Conservation (phyloP, 2,888 invertebrate species). For the Hetaerina titia region DNA sequence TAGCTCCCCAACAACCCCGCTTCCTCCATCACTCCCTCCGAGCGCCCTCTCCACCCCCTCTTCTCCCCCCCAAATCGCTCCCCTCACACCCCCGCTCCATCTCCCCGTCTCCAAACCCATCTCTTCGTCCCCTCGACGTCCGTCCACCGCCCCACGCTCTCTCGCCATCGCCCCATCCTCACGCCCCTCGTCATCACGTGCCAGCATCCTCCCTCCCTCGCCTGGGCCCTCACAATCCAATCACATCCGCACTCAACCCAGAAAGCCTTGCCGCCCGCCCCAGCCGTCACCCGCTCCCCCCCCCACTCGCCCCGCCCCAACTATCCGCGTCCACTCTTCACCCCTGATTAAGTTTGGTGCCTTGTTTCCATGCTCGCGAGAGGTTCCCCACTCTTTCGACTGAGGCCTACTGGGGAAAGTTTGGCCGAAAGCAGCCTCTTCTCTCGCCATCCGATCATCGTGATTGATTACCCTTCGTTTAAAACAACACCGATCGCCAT, state of each 20-base stretch:
- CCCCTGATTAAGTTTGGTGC: slow-evolving; percentile 49
- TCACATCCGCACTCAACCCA: background rate
- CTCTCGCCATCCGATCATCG: background rate
- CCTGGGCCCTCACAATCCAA: background rate
- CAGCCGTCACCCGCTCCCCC: background rate
- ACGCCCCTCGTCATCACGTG: background rate
- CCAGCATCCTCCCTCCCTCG: background rate
- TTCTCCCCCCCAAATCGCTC: background rate
- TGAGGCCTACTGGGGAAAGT: background rate
- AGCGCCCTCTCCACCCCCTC: background rate
- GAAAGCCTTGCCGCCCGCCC: background rate
- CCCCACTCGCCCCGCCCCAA: background rate
- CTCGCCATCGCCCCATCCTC: background rate
- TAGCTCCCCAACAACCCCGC: background rate
- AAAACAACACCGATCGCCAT: background rate
- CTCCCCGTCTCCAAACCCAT: background rate
- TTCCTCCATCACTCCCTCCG: slow-evolving; percentile 4
- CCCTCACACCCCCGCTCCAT: background rate
- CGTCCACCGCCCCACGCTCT: background rate
- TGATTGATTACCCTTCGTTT: slow-evolving; percentile 6
- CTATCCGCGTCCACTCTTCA: background rate
- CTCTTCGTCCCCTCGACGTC: background rate
- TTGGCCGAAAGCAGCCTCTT: background rate
- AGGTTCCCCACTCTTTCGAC: background rate
- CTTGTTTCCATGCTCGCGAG: background rate